Conservation (phyloP, 2,797 vertebrate genomes). For the Sciaenops ocellatus region DNA sequence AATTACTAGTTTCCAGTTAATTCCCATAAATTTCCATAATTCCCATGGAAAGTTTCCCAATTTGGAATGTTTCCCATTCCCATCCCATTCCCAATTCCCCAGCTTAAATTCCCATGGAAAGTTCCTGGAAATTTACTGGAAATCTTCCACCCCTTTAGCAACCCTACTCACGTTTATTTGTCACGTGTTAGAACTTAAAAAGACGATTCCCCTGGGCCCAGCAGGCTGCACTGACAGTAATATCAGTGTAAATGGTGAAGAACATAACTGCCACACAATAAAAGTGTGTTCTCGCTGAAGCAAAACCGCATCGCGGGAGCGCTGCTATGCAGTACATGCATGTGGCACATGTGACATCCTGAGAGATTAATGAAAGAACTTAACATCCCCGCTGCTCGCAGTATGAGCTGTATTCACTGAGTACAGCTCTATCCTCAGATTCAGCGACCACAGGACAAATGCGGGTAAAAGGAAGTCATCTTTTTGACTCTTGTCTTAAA, state of each 20-base stretch:
- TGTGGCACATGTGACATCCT: slow-evolving; percentile 44
- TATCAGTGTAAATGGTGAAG: slow-evolving; percentile 24
- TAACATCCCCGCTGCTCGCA: slow-evolving; percentile 19
- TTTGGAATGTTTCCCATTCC: too few relatives aligned
- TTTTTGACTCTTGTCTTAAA: slow-evolving; percentile 49
- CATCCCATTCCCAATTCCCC: too few relatives aligned
- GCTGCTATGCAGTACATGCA: slow-evolving; percentile 22
- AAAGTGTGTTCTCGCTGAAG: slow-evolving; percentile 13
- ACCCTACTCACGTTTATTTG: neutral
- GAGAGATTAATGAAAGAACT: slow-evolving; percentile 51
- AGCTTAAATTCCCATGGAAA: too few relatives aligned
- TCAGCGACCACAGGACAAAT: slow-evolving; percentile 59
- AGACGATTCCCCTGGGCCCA: neutral
- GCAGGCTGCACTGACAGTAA: neutral
- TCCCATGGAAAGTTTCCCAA: too few relatives aligned
- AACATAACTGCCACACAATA: neutral
- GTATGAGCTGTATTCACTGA: slow-evolving; percentile 44
- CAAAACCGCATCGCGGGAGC: slow-evolving; percentile 19
- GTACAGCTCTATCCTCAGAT: slow-evolving; percentile 49
- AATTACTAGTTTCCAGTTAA: too few relatives aligned
- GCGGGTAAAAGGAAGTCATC: slow-evolving; percentile 56
- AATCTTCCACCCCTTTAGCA: too few relatives aligned
- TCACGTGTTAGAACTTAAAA: slow-evolving; percentile 33
- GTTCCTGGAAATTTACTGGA: too few relatives aligned
- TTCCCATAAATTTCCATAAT: too few relatives aligned